These are phyloP conservation scores for Chromis chromis DNA, from an alignment of 2,797 vertebrate genomes.

Conservation along the genomic window DNA sequence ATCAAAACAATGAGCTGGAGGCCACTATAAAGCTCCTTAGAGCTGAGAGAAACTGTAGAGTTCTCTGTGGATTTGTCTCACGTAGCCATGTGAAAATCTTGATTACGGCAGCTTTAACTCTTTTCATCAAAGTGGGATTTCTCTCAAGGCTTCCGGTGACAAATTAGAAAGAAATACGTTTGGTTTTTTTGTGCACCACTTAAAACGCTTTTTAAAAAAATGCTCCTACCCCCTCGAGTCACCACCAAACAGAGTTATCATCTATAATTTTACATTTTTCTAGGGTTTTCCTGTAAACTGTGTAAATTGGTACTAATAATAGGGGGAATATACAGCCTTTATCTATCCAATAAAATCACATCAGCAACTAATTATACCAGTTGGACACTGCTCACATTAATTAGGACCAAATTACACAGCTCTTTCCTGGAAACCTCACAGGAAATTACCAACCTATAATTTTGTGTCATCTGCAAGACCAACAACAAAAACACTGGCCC, in stretches of 20 bases:
- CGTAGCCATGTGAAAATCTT: background rate
- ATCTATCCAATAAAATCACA: slow-evolving; percentile 19
- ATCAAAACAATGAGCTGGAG: slow-evolving; percentile 5
- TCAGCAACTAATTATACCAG: slow-evolving; percentile 15
- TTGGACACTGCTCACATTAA: slow-evolving; percentile 22
- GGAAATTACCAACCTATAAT: slow-evolving; percentile 12
- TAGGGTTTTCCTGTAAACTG: background rate
- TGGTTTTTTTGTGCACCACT: too few species aligned
- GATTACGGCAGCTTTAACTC: background rate
- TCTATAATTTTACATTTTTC: background rate
- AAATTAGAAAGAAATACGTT: background rate
- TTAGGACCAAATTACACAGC: slow-evolving; percentile 5
- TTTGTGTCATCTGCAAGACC: slow-evolving; percentile 3
- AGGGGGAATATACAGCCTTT: background rate
- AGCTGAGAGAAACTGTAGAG: background rate
- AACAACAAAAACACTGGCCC: background rate
- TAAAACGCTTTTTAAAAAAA: too few species aligned
- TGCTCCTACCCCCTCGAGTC: too few species aligned
- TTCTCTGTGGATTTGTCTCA: background rate
- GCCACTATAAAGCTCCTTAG: background rate
- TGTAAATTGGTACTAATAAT: slow-evolving; percentile 3
- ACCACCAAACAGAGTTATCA: too few species aligned
- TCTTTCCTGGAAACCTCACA: slow-evolving; percentile 22
- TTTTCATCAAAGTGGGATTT: background rate
- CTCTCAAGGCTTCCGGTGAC: background rate